These are phyloP conservation scores for Xanthia icteritia DNA, from an alignment of 2,888 invertebrate genomes.

Conservation along the genomic window DNA sequence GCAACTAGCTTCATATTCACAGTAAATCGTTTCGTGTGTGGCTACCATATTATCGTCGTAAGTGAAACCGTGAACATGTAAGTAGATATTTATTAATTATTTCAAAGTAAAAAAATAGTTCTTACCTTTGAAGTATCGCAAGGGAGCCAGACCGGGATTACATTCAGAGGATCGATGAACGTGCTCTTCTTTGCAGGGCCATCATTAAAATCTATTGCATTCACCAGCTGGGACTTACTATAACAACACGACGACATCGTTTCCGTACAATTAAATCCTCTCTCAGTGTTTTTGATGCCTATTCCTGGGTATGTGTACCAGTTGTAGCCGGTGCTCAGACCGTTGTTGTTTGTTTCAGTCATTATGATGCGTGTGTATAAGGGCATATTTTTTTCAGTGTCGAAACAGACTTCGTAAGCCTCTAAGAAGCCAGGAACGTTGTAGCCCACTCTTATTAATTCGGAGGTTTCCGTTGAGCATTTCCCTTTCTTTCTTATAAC, in stretches of 20 bases:
- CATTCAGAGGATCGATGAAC: conserved; percentile 65
- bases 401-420: conserved; percentile 64
- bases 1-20: too few species aligned
- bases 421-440: conserved; percentile 53
- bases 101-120: not conserved
- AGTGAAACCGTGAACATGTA: too few species aligned
- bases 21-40: too few species aligned
- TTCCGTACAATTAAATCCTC: conserved; percentile 51
- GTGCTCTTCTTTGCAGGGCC: conserved; percentile 60
- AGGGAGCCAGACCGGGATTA: conserved; percentile 60
- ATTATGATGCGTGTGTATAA: conserved; percentile 46
- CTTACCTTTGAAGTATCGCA: conserved; percentile 50
- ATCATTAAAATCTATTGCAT: conserved; percentile 59
- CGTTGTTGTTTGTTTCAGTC: conserved; percentile 26
- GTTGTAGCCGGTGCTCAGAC: not conserved
- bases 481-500: conserved; percentile 39
- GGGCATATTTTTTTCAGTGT: conserved; percentile 54
- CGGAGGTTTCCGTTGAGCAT: conserved; percentile 55
- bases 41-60: too few species aligned
- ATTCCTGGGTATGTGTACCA: conserved; percentile 56
- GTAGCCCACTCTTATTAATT: conserved; percentile 64
- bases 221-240: conserved; percentile 63
- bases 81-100: not conserved
- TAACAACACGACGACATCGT: conserved; percentile 58
- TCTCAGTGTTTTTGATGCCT: conserved; percentile 5